Evolutionary conservation across 2,113 vertebrate species (phyloP).

Genomic region (Dasyurus viverrinus): DNA sequence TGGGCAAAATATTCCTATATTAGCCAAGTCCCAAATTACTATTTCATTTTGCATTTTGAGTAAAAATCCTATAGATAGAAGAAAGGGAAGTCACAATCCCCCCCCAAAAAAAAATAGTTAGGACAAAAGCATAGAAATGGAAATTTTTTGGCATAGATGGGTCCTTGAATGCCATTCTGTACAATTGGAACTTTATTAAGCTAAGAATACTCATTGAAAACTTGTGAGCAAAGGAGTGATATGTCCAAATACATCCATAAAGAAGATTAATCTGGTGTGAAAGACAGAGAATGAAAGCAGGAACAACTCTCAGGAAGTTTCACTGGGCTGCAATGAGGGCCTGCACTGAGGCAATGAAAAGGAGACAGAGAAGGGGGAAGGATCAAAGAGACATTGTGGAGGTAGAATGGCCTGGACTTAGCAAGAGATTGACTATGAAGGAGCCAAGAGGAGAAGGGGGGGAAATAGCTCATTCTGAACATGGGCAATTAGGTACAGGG

Average conservation of each 20-base stretch:
- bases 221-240: background rate
- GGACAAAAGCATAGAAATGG: background rate
- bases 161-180: background rate
- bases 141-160: background rate
- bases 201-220: background rate
- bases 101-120: too few relatives aligned
- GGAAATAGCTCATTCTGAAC: background rate
- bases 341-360: background rate
- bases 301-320: background rate
- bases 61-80: background rate
- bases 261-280: background rate
- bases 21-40: background rate
- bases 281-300: background rate
- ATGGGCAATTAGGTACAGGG: background rate
- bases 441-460: background rate
- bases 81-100: background rate
- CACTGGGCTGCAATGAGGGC: background rate
- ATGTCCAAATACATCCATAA: background rate
- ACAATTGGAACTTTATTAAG: background rate
- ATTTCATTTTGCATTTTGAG: background rate
- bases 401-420: background rate
- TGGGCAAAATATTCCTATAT: background rate
- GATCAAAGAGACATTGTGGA: background rate
- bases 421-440: background rate
- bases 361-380: background rate